Percentiles rank a stretch among this genome's conserved stretches.
These are phyloP conservation scores for Megaustenia siamemsis DNA, from an alignment of 2,888 invertebrate genomes.

Conservation along the genomic window DNA sequence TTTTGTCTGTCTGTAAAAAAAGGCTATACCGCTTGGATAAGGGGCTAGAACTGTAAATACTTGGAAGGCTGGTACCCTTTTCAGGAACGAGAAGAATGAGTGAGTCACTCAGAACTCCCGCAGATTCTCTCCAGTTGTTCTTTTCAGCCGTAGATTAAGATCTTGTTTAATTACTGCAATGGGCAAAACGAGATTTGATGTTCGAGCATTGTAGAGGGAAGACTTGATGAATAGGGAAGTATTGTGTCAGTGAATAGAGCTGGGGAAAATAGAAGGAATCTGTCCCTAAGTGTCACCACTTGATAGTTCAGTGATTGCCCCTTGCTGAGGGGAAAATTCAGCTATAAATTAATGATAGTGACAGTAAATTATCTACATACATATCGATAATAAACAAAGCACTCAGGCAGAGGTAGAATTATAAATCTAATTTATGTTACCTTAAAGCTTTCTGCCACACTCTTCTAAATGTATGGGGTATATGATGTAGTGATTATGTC, in stretches of 20 bases:
- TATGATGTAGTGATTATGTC: too few species aligned
- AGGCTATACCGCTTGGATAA: neutral
- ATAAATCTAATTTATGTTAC: too few species aligned
- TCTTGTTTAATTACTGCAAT: constrained; percentile 33
- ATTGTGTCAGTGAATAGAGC: too few species aligned
- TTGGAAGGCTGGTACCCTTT: constrained; percentile 10
- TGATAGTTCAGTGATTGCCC: too few species aligned
- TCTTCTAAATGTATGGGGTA: too few species aligned
- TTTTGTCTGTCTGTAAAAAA: constrained; percentile 34
- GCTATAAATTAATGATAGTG: too few species aligned
- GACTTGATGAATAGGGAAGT: neutral
- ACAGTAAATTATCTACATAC: too few species aligned
- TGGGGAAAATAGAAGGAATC: neutral
- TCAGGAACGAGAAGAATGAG: neutral
- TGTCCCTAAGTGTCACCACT: neutral
- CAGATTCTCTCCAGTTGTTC: neutral
- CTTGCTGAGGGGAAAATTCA: too few species aligned
- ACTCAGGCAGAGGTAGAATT: too few species aligned
- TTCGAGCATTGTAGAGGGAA: neutral
- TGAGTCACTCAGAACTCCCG: neutral
- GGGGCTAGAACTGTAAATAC: constrained; percentile 39
- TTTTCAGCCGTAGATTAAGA: constrained; percentile 14
- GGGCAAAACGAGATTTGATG: neutral
- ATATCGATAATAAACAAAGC: too few species aligned
- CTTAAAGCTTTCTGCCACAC: too few species aligned